Evolutionary conservation across 2,888 invertebrate species (phyloP), one percentile per base, ranked within the genome.

Genomic region (Orthosia gothica): DNA sequence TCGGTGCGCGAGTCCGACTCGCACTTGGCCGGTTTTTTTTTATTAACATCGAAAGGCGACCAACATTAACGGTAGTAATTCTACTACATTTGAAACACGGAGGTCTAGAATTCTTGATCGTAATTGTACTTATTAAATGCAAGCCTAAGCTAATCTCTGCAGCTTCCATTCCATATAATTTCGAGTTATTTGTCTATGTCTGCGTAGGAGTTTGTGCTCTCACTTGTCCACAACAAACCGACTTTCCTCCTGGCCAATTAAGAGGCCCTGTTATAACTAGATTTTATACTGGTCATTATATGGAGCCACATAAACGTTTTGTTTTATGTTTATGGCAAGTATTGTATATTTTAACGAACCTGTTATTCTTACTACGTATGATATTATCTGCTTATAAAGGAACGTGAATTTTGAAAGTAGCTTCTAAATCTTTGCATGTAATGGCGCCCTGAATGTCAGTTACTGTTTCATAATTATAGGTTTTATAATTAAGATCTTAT

Each of bases 201-300:
- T 73, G 73, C 62, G 82, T 71, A 82, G 65, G 78, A 83, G 86
- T 77, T 83, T 85, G 74, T 81, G 79, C 72, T 82, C 79, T 78
- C 83, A 71, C 79, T 74, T 59, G 55, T 66, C 55, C 32, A 59
- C 59, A 63, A 47, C 18, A 26, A 64, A n/a, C 54, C 49, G 23
- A 74, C 83, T 83, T 83, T 85, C 83, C 72, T 78, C 66, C 70
- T 64, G 55, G 58, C 72, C 83, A 82, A 83, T 83, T 85, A 85
- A 78, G 78, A 58, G 64, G 72, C 86, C 64, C 70, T 65, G 77
- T 70, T 81, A 49, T 78, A 82, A 74, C 83, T 65, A 83, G 86
- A 67, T 78, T 78, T 74, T 83, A 75, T 74, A 63, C 45, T 62
- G 59, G 67, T 50, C 70, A 52, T 83, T 82, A 82, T 72, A 78